Evolutionary conservation across 1,140 invertebrate genomes (phyloP).

Genomic region (Metopolophium dirhodum): DNA sequence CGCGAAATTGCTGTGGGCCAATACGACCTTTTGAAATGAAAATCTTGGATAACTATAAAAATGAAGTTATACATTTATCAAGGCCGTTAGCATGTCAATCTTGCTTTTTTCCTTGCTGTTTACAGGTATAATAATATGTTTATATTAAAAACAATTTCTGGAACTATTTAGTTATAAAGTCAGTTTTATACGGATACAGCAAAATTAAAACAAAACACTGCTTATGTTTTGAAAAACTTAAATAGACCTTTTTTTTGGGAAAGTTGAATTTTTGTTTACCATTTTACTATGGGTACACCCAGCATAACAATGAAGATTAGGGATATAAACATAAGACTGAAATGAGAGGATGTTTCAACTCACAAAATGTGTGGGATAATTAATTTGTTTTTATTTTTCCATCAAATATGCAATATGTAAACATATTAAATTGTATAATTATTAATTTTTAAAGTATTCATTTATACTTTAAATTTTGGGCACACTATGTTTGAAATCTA

Average conservation of each 20-base stretch:
- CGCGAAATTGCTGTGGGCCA: conserved; percentile 79
- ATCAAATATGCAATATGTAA: too few species aligned
- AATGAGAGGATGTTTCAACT: too few species aligned
- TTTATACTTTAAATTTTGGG: too few species aligned
- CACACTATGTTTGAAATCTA: too few species aligned
- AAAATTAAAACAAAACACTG: not conserved
- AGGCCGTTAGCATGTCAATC: conserved; percentile 78
- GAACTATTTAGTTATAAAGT: not conserved
- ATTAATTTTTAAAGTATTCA: too few species aligned
- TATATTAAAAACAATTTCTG: not conserved
- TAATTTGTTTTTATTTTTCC: too few species aligned
- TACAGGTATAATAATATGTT: conserved; percentile 69
- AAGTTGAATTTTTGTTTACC: too few species aligned
- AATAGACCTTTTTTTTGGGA: not conserved
- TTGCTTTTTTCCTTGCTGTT: conserved; percentile 84
- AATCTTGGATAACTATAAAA: conserved; percentile 78
- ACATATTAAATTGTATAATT: too few species aligned
- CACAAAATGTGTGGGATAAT: too few species aligned
- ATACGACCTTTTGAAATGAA: conserved; percentile 84
- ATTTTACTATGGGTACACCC: not conserved
- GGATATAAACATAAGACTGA: not conserved
- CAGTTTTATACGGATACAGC: conserved; percentile 24
- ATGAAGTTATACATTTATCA: conserved; percentile 76
- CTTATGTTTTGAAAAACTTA: too few species aligned
- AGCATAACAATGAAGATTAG: not conserved